Percentiles rank a stretch among this genome's conserved stretches.
phyloP scores from a whole-genome alignment of 1,140 invertebrate species.

The Trypoxylus dichotomus region DNA sequence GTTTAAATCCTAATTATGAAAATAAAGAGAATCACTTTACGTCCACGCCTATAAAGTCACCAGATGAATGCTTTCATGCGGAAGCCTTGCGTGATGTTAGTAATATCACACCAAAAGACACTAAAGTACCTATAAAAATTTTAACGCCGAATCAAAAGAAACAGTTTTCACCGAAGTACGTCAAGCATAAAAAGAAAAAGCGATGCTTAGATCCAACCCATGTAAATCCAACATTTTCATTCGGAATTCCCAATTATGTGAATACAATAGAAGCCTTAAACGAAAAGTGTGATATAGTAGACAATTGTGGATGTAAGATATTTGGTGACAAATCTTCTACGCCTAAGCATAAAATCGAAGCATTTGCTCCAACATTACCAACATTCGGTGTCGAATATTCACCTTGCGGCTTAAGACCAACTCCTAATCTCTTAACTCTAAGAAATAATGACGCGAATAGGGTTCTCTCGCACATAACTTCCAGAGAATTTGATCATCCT shows the following conservation, averaged over 20 bases:
- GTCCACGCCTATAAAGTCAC: conserved; percentile 49
- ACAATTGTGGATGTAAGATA: conserved; percentile 16
- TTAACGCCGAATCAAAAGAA: conserved; percentile 1
- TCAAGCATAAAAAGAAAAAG: conserved; percentile 47
- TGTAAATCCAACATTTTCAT: conserved; percentile 24
- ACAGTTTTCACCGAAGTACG: conserved; percentile 30
- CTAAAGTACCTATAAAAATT: conserved; percentile 22
- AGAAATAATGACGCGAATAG: background rate
- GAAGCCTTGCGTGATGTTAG: conserved; percentile 50
- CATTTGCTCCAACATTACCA: conserved; percentile 47
- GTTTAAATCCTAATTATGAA: conserved; percentile 39
- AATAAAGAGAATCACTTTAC: conserved; percentile 52
- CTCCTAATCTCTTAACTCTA: conserved; percentile 26
- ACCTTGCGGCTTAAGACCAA: conserved; percentile 37
- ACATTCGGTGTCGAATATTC: conserved; percentile 46
- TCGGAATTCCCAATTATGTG: conserved; percentile 40
- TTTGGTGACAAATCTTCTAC: conserved; percentile 7
- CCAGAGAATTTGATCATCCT: conserved; percentile 25
- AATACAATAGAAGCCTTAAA: conserved; percentile 46
- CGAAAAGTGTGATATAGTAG: conserved; percentile 46
- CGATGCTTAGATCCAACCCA: conserved; percentile 39
- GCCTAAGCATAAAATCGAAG: conserved; percentile 18
- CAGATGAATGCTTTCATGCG: conserved; percentile 38
- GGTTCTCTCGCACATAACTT: conserved; percentile 5
- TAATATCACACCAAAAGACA: conserved; percentile 47